phyloP scores from a whole-genome alignment of 2,113 vertebrate genomes.

The Misgurnus anguillicaudatus region DNA sequence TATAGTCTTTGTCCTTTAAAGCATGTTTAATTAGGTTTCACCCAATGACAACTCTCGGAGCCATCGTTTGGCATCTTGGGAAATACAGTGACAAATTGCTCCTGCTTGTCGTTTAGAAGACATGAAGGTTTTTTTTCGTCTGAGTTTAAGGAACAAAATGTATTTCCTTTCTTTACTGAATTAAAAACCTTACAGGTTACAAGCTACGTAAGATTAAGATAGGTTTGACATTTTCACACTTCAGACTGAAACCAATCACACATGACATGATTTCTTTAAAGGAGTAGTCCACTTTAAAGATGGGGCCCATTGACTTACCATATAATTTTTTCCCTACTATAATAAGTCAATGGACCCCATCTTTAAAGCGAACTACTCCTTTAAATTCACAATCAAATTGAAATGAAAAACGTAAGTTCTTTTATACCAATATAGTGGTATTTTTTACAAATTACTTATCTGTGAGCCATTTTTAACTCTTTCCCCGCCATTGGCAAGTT shows the following conservation, averaged over 20 bases:
- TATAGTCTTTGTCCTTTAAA: slow-evolving; percentile 36
- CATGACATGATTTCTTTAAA: slow-evolving; percentile 6
- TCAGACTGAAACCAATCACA: neutral
- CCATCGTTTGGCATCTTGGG: slow-evolving; percentile 29
- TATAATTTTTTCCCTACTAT: too few species aligned
- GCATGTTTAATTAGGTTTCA: slow-evolving; percentile 49
- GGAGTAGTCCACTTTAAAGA: too few species aligned
- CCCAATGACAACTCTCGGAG: slow-evolving; percentile 42
- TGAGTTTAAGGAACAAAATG: slow-evolving; percentile 1
- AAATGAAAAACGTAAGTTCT: too few species aligned
- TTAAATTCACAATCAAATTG: too few species aligned
- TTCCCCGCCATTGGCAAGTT: too few species aligned
- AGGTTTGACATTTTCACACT: slow-evolving; percentile 1
- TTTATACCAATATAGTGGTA: too few species aligned
- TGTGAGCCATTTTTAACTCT: too few species aligned
- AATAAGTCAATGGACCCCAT: too few species aligned
- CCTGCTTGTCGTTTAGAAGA: slow-evolving; percentile 33
- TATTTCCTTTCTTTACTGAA: neutral
- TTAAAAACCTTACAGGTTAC: slow-evolving; percentile 6
- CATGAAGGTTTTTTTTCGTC: neutral
- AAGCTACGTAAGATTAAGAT: neutral
- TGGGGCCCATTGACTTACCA: too few species aligned
- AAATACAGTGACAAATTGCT: slow-evolving; percentile 25
- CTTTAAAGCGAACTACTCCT: too few species aligned
- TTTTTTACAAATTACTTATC: too few species aligned